phyloP scores from a whole-genome alignment of 2,113 vertebrate genomes.

The Serilophus lunatus region DNA sequence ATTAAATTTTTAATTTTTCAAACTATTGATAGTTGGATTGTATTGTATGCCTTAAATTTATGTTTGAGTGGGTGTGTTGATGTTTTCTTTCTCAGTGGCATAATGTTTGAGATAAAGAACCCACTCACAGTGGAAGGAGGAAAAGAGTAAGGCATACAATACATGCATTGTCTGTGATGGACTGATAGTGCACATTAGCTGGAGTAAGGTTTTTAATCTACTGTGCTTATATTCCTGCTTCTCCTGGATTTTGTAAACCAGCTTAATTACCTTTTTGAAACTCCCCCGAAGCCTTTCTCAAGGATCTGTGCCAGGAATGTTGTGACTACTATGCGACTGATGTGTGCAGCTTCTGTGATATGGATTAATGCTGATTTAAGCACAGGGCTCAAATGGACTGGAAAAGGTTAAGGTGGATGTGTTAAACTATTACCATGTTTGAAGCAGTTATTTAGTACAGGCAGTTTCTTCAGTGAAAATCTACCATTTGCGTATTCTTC shows the following conservation, averaged over 20 bases:
- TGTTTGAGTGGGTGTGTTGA: background rate
- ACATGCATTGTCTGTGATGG: background rate
- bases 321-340: background rate
- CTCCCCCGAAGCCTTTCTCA: background rate
- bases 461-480: background rate
- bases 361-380: background rate
- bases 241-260: background rate
- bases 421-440: background rate
- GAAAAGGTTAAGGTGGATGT: background rate
- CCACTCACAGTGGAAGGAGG: background rate
- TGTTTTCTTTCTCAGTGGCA: background rate
- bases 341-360: background rate
- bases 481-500: background rate
- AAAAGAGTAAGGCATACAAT: background rate
- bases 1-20: background rate
- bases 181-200: background rate
- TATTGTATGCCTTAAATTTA: background rate
- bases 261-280: background rate
- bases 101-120: background rate
- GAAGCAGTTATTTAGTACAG: background rate
- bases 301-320: background rate
- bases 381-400: background rate
- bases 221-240: background rate
- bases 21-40: background rate
- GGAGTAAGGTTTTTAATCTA: background rate